Evolutionary conservation across 2,113 vertebrate species (phyloP).

Genomic region (Equus przewalskii): DNA sequence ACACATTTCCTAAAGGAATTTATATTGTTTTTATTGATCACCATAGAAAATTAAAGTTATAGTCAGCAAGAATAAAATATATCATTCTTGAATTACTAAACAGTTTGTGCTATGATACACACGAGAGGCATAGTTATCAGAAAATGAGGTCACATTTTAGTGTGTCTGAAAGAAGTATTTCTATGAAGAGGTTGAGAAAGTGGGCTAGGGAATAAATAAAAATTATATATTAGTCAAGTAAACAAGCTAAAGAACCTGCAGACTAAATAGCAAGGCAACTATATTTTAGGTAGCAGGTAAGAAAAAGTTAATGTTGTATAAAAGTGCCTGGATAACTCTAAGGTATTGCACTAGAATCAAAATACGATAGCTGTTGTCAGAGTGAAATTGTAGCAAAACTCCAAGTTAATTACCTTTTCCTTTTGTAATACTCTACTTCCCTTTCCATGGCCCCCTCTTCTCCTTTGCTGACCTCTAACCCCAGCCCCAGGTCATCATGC

Average conservation of each 20-base stretch:
- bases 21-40: slow-evolving; percentile 80
- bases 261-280: neutral
- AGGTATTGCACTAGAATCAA: neutral
- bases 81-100: slow-evolving; percentile 61
- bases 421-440: accelerated
- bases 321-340: neutral
- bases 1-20: slow-evolving; percentile 70
- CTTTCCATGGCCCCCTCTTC: neutral
- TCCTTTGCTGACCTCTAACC: neutral
- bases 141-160: slow-evolving; percentile 49
- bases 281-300: neutral
- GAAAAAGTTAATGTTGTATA: neutral
- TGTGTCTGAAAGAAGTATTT: slow-evolving; percentile 55
- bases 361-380: neutral
- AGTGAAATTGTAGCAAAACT: neutral
- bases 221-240: slow-evolving; percentile 49
- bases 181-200: neutral
- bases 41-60: slow-evolving; percentile 71
- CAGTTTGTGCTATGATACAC: neutral
- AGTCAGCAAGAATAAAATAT: slow-evolving; percentile 47
- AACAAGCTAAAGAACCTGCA: slow-evolving; percentile 41
- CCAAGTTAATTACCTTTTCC: neutral
- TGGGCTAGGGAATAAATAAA: slow-evolving; percentile 14
- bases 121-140: neutral
- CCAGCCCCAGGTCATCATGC: no score